These are phyloP conservation scores for Mesoclemmys tuberculata DNA, from an alignment of 2,113 vertebrate species.

Conservation along the genomic window DNA sequence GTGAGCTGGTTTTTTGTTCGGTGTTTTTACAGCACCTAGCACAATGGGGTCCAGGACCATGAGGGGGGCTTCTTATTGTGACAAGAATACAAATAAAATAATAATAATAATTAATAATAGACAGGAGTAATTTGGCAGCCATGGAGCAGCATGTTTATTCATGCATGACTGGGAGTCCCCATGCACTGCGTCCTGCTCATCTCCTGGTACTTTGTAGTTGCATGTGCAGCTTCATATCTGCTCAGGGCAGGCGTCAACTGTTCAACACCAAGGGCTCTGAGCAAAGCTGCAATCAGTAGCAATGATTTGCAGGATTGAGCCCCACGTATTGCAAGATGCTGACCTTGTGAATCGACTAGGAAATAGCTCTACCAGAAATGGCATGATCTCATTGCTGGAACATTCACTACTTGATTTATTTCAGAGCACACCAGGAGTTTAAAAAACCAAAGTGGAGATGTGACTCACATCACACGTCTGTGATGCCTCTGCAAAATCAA, in stretches of 20 bases:
- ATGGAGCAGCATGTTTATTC: not conserved
- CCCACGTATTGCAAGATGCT: not conserved
- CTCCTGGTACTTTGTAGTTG: not conserved
- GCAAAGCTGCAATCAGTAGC: not conserved
- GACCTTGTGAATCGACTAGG: not conserved
- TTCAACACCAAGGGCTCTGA: not conserved
- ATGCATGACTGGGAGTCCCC: not conserved
- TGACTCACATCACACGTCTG: not conserved
- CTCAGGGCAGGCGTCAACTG: not conserved
- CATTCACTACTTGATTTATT: not conserved
- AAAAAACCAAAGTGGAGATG: not conserved
- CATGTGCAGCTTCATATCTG: not conserved
- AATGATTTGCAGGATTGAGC: not conserved
- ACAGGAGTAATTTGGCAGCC: not conserved
- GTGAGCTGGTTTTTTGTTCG: not conserved
- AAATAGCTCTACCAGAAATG: not conserved
- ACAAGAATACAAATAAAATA: not conserved
- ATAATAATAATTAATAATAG: not conserved
- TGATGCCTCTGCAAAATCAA: not conserved
- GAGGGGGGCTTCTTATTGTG: not conserved
- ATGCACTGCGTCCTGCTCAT: not conserved
- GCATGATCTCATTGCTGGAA: not conserved
- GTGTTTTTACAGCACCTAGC: not conserved
- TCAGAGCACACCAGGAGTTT: not conserved
- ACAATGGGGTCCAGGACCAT: not conserved